Evolutionary conservation across 2,888 invertebrate genomes (phyloP), one percentile per base, ranked within the genome.

Genomic region (Gymnocheta viridis): DNA sequence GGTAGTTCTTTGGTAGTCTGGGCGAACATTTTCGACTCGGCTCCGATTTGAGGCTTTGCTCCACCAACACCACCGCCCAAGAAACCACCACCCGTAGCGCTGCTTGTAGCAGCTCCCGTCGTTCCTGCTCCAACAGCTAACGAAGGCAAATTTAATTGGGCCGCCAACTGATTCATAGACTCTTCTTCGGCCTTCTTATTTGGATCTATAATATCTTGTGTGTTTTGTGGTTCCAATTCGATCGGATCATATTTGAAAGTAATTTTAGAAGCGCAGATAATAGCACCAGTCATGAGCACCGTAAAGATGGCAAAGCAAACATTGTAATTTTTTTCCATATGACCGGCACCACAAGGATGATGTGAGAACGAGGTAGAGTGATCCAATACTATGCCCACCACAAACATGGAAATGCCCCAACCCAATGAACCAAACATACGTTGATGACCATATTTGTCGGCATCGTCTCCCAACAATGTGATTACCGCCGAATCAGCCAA

Each of bases 381-480:
- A 93, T 99, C 99, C 82, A 99, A 93, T 1, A 97, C 98, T 88
- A 98, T 98, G 83, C 92, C 92, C 82, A 99, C 98, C 91, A 99
- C 96, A 92, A 99, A 99, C 99, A 99, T 99, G 58, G 99, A 97
- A 87, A 99, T 93, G 32, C 98, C 99, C 99, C 99, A 99, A 56
- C 99, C 99, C 77, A 99, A 93, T 19, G 98, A 98, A 2, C 98
- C 98, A 90, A 98, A 99, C 98, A 99, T 98, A 87, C 99, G 95
- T 92, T 99, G 99, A 89, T 98, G 96, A 0, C 99, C 99, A 91
- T 99, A 98, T 93, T 95, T 94, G 89, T 96, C 96, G 0, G 96
- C 96, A 89, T 96, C 97, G 89, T 98, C 97, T 0, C 97, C 98
- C 0, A 98, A 94, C 86, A 97, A 93, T 4, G 96, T 96, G 84